phyloP scores from a whole-genome alignment of 2,888 invertebrate species.

The Drosophila neutralis region DNA sequence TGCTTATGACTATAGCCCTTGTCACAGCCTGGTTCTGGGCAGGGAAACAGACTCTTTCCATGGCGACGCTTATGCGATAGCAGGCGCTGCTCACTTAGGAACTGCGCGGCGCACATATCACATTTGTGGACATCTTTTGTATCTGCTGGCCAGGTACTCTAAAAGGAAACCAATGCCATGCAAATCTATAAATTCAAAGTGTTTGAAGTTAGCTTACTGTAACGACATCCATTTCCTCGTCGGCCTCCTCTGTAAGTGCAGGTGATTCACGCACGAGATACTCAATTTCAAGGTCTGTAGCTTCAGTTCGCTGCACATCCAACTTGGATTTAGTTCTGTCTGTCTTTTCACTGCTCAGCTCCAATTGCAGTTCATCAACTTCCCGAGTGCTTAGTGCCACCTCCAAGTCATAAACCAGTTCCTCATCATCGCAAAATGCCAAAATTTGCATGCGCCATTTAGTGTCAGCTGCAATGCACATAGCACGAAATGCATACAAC shows the following conservation, averaged over 20 bases:
- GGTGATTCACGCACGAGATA: neutral
- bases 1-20: constrained; percentile 74
- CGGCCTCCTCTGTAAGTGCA: neutral
- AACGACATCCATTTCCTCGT: neutral
- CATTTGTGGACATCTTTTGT: constrained; percentile 51
- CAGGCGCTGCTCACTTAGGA: constrained; percentile 58
- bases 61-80: constrained; percentile 70
- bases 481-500: constrained; percentile 41
- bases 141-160: neutral
- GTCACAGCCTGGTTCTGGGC: constrained; percentile 62
- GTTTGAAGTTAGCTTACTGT: constrained; percentile 9
- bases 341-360: neutral
- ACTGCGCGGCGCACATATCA: constrained; percentile 59
- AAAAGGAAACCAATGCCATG: neutral
- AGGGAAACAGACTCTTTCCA: constrained; percentile 68
- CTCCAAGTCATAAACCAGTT: constrained; percentile 18
- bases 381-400: neutral
- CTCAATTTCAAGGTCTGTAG: neutral
- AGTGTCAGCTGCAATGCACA: constrained; percentile 41
- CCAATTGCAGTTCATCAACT: neutral
- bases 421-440: constrained; percentile 25
- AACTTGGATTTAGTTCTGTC: neutral
- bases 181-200: neutral
- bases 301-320: neutral
- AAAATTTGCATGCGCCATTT: constrained; percentile 50